A percentile compares a stretch with the other conserved stretches of the same genome.
These are phyloP conservation scores for human DNA, from an alignment of 2,113 vertebrate genomes.

Conservation along the genomic window GRCh38 chr1:48619001-48619500, in stretches of 20 bases:
- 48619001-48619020: constrained; percentile 20
- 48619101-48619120: not conserved
- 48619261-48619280: not conserved
- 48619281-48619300: not conserved
- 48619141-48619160: not conserved
- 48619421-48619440: not conserved
- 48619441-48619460: not conserved
- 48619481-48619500: not conserved
- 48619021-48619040: not conserved
- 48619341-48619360: not conserved
- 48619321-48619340: not conserved
- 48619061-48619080: not conserved
- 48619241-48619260: not conserved
- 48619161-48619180: not conserved
- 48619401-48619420: not conserved
- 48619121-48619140: not conserved
- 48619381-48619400: not conserved
- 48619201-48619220: not conserved
- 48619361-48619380: not conserved
- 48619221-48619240: not conserved
- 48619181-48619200: not conserved
- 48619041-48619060: not conserved
- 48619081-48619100: rapidly evolving
- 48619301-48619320: not conserved
- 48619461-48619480: not conserved